Base-by-base conservation (phyloP, 2,888 invertebrate species). In the Scrobipalpa costella region DNA sequence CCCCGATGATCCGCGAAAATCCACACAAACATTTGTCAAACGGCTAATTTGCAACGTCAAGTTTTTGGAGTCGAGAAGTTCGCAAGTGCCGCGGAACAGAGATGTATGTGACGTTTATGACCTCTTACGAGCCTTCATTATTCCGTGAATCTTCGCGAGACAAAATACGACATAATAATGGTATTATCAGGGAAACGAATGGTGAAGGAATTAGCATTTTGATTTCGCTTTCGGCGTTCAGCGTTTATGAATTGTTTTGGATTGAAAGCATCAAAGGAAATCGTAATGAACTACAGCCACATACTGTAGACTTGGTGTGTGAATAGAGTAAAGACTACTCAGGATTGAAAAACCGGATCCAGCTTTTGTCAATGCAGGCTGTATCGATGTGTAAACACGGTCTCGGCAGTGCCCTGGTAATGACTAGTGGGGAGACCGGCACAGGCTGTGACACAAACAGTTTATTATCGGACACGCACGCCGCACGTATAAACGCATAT, bases 401-500 rank as follows among this genome's bases (percentile, higher is more conserved):
- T 13, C 36, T 8, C 38, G 7, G 57, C 36, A 38, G 19, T 57
- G 38, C 19, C 9, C n/a, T 13, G 15, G 36, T 17, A 33, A 36
- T 57, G 57, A 34, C 52, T 62, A 62, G 63, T 63, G 52, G 59
- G 52, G 49, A 58, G 40, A 9, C 33, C 17, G 15, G 9, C n/a
- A 50, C 58, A 63, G 55, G 63, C 60, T 60, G 44, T 55, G 64
- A 57, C 62, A 47, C 52, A 60, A 63, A 61, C 63, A 65, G 64
- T 65, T 63, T 63, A 65, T 64, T 27, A 63, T 49, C 49, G 63
- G 34, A 57, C 63, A 63, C 63, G 63, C 57, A 62, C 60, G 63
- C 57, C 9, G 15, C n/a, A 52, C 59, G 59, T 40, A 61, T 62
- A 67, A 61, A 64, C 59, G 59, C 52, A 61, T 62, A 67, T 62